phyloP scores from a whole-genome alignment of 2,888 invertebrate genomes.

The Dysmachus trigonus region DNA sequence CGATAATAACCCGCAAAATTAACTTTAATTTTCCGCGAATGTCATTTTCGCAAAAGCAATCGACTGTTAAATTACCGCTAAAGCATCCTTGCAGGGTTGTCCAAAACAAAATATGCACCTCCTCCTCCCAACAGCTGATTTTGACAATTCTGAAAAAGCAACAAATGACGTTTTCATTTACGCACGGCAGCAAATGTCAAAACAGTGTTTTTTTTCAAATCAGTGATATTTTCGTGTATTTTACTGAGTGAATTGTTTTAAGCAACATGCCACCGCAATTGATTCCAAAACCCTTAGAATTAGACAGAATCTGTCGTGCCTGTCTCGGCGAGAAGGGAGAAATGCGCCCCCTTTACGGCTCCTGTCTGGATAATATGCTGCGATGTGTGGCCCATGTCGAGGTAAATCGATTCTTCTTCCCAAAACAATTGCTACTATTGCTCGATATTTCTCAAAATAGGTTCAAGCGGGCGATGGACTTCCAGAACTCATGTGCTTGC shows the following conservation, averaged over 20 bases:
- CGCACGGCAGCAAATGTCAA: not conserved
- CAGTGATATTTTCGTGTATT: not conserved
- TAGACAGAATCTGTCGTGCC: slow-evolving; percentile 65
- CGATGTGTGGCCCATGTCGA: slow-evolving; percentile 63
- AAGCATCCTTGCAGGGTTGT: not conserved
- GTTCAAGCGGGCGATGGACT: slow-evolving; percentile 65
- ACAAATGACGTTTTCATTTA: not conserved
- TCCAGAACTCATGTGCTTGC: slow-evolving; percentile 66
- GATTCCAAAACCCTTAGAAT: slow-evolving; percentile 32
- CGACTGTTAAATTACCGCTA: not conserved
- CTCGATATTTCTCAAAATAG: slow-evolving; percentile 53
- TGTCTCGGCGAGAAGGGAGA: slow-evolving; percentile 65
- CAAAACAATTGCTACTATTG: not conserved
- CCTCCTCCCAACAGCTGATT: not conserved
- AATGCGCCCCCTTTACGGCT: slow-evolving; percentile 66
- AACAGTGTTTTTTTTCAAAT: not conserved
- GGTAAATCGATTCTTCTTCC: slow-evolving; percentile 54
- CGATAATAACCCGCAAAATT: too few relatives aligned
- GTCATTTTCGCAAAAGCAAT: not conserved
- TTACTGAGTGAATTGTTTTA: not conserved
- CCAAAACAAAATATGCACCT: not conserved
- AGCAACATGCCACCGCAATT: not conserved
- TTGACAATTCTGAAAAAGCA: not conserved
- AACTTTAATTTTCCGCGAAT: not conserved
- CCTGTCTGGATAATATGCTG: slow-evolving; percentile 66